Conservation (phyloP, 2,888 invertebrate species). For the Phoenoteleia sp. region DNA sequence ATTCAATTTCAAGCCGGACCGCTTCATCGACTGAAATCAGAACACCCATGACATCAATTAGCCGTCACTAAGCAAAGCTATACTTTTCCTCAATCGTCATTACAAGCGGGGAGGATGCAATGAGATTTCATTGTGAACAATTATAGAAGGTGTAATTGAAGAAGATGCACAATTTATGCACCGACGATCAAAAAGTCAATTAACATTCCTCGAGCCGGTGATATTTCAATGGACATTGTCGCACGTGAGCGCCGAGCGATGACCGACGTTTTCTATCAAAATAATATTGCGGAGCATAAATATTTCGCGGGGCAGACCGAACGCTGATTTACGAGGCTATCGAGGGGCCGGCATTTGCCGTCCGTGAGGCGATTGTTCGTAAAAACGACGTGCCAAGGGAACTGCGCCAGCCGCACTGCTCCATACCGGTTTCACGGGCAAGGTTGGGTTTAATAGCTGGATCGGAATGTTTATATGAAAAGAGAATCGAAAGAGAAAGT, state of each 20-base stretch:
- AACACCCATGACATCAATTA: neutral
- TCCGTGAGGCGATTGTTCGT: slow-evolving; percentile 58
- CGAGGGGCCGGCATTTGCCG: slow-evolving; percentile 43
- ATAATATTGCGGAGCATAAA: slow-evolving; percentile 30
- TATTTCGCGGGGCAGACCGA: slow-evolving; percentile 43
- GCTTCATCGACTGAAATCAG: neutral
- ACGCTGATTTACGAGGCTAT: slow-evolving; percentile 61
- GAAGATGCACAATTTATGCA: slow-evolving; percentile 20
- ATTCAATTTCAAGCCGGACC: neutral
- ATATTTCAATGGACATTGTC: slow-evolving; percentile 63
- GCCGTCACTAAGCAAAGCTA: neutral
- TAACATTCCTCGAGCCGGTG: slow-evolving; percentile 42
- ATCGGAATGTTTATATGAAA: slow-evolving; percentile 69
- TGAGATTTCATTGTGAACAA: slow-evolving; percentile 28
- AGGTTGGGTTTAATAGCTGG: slow-evolving; percentile 70
- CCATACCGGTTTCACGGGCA: slow-evolving; percentile 71
- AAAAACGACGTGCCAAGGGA: slow-evolving; percentile 53
- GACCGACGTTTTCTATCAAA: slow-evolving; percentile 22
- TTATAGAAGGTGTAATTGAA: slow-evolving; percentile 27
- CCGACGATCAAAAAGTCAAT: slow-evolving; percentile 46
- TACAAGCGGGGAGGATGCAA: neutral
- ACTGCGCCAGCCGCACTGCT: slow-evolving; percentile 39
- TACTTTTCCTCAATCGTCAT: neutral
- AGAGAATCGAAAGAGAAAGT: slow-evolving; percentile 72
- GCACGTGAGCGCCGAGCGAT: slow-evolving; percentile 30